phyloP scores from a whole-genome alignment of 2,797 vertebrate genomes.

The Onychomys leucogaster region DNA sequence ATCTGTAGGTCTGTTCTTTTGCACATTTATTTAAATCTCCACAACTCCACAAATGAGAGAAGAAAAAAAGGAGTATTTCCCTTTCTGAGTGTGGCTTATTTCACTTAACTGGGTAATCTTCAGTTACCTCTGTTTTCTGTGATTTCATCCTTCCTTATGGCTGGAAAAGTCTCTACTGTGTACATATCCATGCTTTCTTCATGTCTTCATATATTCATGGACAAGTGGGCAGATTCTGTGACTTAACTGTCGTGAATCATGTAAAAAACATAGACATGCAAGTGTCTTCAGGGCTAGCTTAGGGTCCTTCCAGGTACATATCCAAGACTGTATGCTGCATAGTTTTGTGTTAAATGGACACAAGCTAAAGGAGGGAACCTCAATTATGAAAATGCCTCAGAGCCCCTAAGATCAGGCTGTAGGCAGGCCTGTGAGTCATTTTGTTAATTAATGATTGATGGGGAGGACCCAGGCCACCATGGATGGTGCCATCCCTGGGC shows the following conservation, averaged over 20 bases:
- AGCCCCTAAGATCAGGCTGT: neutral
- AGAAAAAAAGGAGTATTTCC: too few species aligned
- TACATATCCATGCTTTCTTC: neutral
- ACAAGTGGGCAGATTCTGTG: neutral
- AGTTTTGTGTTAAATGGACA: neutral
- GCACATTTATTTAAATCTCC: neutral
- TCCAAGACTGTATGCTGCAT: too few species aligned
- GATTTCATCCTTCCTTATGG: neutral
- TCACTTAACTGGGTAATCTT: neutral
- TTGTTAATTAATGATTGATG: neutral
- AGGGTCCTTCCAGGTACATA: neutral
- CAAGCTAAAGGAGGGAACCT: neutral
- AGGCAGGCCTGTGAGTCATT: neutral
- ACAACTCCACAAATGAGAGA: neutral
- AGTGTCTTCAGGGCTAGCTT: too few species aligned
- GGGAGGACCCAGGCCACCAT: neutral
- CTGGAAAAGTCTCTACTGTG: neutral
- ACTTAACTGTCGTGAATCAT: neutral
- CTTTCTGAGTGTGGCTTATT: neutral
- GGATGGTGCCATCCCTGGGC: neutral
- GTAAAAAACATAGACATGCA: too few species aligned
- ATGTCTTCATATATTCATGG: neutral
- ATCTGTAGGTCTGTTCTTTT: neutral
- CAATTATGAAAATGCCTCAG: neutral
- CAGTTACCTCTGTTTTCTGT: neutral